phyloP scores from a whole-genome alignment of 2,888 invertebrate species.

The Malachius bipustulatus region DNA sequence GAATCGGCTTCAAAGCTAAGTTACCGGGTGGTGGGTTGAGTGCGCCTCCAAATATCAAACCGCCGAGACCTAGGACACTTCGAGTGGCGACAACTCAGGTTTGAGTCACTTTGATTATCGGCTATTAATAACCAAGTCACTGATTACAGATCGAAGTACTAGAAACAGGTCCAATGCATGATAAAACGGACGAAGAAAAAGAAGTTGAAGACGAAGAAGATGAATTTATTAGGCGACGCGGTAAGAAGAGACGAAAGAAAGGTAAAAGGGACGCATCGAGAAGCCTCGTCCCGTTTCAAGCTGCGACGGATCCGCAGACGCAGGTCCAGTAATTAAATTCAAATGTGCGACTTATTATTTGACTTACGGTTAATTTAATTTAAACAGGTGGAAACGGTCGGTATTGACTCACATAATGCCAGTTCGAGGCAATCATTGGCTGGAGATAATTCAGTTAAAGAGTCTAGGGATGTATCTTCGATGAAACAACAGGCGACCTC shows the following conservation, averaged over 20 bases:
- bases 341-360: constrained; percentile 5
- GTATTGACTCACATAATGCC: constrained; percentile 51
- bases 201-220: constrained; percentile 43
- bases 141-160: not conserved
- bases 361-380: too few species aligned
- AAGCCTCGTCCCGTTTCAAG: constrained; percentile 31
- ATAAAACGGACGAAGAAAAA: constrained; percentile 26
- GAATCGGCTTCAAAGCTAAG: constrained; percentile 2
- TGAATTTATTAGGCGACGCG: constrained; percentile 43
- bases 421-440: constrained; percentile 55
- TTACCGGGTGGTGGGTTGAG: not conserved
- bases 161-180: too few species aligned
- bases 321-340: too few species aligned
- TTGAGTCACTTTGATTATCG: too few species aligned
- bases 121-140: too few species aligned
- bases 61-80: too few species aligned
- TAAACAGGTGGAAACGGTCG: constrained; percentile 22
- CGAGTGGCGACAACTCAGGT: too few species aligned
- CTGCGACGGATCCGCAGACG: constrained; percentile 54
- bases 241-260: constrained; percentile 42
- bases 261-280: constrained; percentile 31
- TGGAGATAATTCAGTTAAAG: constrained; percentile 35
- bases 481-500: constrained; percentile 7
- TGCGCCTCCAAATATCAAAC: too few species aligned
- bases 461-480: constrained; percentile 7